phyloP scores from a whole-genome alignment of 2,888 invertebrate genomes.

The Cantharis flavilabris region DNA sequence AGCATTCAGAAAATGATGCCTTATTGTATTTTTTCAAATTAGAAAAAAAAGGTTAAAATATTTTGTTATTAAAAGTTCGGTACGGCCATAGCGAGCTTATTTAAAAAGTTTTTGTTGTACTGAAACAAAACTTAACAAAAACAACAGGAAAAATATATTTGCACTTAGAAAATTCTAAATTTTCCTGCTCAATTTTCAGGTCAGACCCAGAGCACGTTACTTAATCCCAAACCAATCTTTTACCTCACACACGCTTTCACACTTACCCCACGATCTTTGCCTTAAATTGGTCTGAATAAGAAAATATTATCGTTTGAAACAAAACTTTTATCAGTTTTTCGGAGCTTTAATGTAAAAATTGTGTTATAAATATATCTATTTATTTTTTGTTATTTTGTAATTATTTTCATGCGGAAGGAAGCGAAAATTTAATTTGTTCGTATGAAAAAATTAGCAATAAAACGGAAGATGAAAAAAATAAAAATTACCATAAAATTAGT shows the following conservation, averaged over 20 bases:
- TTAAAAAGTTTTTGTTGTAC: neutral
- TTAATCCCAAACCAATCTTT: conserved; percentile 59
- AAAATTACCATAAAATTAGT: conserved; percentile 23
- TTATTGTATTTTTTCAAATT: neutral
- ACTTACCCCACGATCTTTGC: conserved; percentile 47
- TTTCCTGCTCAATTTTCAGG: conserved; percentile 32
- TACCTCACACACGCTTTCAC: conserved; percentile 56
- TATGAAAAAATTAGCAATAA: neutral
- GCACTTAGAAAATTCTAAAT: conserved; percentile 20
- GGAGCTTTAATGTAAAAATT: conserved; percentile 16
- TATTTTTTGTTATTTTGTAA: conserved; percentile 1
- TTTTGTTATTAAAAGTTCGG: neutral
- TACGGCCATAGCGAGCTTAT: neutral
- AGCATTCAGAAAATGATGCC: neutral
- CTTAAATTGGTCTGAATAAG: conserved; percentile 46
- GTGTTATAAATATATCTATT: conserved; percentile 25
- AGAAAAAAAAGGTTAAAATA: neutral
- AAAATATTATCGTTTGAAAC: conserved; percentile 50
- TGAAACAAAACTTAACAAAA: conserved; percentile 3
- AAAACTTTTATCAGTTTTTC: conserved; percentile 33
- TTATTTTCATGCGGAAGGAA: neutral
- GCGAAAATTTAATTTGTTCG: neutral
- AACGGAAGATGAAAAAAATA: neutral
- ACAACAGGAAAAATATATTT: conserved; percentile 12
- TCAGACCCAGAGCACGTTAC: conserved; percentile 45